These are phyloP conservation scores for Tangara arthus DNA, from an alignment of 2,797 vertebrate genomes.

Conservation along the genomic window DNA sequence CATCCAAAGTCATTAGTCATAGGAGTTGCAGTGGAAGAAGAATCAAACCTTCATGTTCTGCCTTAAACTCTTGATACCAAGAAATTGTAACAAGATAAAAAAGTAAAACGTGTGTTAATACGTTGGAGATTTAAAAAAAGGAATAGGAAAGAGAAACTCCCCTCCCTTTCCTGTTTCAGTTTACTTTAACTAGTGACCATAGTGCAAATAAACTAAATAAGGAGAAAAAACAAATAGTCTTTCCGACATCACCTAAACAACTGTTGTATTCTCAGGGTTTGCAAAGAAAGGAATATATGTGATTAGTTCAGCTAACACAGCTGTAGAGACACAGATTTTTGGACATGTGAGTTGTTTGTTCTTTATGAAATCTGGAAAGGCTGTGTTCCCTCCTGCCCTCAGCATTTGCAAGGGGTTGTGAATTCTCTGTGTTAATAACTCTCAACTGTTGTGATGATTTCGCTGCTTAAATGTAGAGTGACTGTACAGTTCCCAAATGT, in stretches of 20 bases:
- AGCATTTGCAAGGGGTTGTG: neutral
- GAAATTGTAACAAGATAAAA: neutral
- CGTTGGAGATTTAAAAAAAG: neutral
- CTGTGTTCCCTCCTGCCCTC: neutral
- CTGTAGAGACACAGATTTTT: neutral
- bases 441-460: neutral
- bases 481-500: neutral
- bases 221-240: conserved; percentile 37
- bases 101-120: neutral
- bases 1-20: neutral
- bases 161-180: conserved; percentile 5
- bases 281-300: neutral
- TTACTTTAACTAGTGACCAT: conserved; percentile 21
- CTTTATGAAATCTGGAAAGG: neutral
- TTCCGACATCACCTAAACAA: neutral
- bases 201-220: conserved; percentile 45
- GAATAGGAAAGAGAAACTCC: neutral
- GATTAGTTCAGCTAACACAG: neutral
- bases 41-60: neutral
- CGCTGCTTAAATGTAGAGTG: neutral
- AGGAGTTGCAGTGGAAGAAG: neutral
- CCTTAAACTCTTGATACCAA: neutral
- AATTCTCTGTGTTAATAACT: neutral
- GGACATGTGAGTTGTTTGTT: neutral
- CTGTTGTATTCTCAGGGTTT: conserved; percentile 9